Conservation (phyloP, 2,797 vertebrate genomes). For the Tiaroga cobitis region DNA sequence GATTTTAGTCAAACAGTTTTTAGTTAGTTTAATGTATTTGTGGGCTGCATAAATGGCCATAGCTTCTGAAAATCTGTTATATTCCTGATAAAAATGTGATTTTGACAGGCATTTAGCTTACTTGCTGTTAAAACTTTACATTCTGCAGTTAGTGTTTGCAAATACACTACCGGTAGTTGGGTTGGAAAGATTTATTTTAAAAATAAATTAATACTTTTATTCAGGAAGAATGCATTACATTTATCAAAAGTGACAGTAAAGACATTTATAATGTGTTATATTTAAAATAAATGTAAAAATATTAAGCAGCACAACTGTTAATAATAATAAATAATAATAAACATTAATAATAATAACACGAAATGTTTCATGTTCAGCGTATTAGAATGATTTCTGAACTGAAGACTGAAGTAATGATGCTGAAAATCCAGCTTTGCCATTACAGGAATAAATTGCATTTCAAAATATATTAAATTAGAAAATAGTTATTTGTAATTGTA, state of each 20-base stretch:
- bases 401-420: neutral
- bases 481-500: neutral
- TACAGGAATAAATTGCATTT: neutral
- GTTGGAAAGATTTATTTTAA: no score
- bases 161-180: neutral
- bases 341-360: neutral
- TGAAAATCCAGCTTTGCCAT: neutral
- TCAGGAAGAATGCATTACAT: neutral
- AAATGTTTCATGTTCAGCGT: neutral
- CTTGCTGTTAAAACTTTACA: neutral
- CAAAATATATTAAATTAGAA: neutral
- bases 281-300: neutral
- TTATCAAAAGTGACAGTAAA: neutral
- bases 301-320: neutral
- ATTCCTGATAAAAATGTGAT: neutral
- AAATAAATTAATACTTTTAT: neutral
- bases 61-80: neutral
- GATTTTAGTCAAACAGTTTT: neutral
- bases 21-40: neutral
- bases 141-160: neutral
- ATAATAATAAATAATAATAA: neutral
- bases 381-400: neutral
- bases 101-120: neutral
- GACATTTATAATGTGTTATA: neutral
- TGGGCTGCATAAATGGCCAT: neutral